These are phyloP conservation scores for Fistularia tabacaria DNA, from an alignment of 2,797 vertebrate species.

Conservation along the genomic window DNA sequence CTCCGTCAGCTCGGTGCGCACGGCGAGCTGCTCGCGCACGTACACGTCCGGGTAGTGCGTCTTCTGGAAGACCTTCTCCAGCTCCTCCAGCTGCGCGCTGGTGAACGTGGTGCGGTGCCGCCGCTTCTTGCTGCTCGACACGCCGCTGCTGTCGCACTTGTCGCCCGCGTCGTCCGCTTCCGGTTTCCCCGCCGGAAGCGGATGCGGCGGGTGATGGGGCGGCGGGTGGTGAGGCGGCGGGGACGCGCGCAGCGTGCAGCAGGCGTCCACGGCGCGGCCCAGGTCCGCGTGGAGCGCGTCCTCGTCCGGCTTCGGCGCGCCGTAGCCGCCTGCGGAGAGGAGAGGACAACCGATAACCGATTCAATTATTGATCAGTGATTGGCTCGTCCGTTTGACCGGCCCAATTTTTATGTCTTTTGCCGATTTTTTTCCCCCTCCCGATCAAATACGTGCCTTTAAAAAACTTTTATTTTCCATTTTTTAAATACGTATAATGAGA, in stretches of 20 bases:
- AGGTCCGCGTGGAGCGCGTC: conserved; percentile 82
- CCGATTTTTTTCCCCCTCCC: too few relatives aligned
- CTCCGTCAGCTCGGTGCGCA: conserved; percentile 95
- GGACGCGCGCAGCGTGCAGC: conserved; percentile 83
- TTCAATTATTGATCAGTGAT: background rate
- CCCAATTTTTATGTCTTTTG: too few relatives aligned
- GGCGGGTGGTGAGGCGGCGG: conserved; percentile 44
- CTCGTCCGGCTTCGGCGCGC: conserved; percentile 84
- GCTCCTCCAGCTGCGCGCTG: conserved; percentile 93
- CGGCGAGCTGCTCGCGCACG: conserved; percentile 94
- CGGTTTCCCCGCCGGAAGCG: conserved; percentile 72
- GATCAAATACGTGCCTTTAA: too few relatives aligned
- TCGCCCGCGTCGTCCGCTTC: conserved; percentile 85
- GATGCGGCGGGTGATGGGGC: background rate
- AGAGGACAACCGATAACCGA: background rate
- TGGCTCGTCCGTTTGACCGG: background rate
- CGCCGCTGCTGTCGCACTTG: conserved; percentile 92
- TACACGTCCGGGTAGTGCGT: conserved; percentile 98
- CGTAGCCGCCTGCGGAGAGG: conserved; percentile 76
- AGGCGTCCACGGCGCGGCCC: conserved; percentile 83
- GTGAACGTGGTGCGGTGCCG: conserved; percentile 96
- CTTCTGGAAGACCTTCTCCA: conserved; percentile 99
- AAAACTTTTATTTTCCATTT: too few relatives aligned
- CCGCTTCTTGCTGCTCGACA: conserved; percentile 97
- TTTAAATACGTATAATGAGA: too few relatives aligned